phyloP scores from a whole-genome alignment of 1,140 invertebrate species.

The Battus philenor region DNA sequence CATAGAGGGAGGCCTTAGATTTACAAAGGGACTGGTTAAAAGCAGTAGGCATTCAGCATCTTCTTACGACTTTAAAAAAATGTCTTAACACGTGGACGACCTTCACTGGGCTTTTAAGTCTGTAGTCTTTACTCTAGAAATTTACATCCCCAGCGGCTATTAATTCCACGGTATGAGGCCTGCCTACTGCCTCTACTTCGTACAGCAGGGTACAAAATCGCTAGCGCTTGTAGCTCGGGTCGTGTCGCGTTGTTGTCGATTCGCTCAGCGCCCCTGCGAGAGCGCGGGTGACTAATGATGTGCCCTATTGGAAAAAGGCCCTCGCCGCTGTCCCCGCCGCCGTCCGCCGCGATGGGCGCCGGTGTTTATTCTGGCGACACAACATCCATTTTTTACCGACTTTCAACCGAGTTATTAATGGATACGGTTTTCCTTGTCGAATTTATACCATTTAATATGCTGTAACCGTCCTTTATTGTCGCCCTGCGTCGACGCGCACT shows the following conservation, averaged over 20 bases:
- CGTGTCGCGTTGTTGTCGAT: conserved; percentile 35
- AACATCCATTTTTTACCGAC: conserved; percentile 31
- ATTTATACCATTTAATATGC: conserved; percentile 11
- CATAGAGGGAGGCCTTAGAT: no score
- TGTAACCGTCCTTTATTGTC: conserved; percentile 6
- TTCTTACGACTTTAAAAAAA: no score
- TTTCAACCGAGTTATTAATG: conserved; percentile 4
- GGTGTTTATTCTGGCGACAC: conserved; percentile 39
- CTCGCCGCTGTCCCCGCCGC: conserved; percentile 37
- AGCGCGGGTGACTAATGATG: conserved; percentile 56
- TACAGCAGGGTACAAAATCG: conserved; percentile 1
- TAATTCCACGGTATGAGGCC: no score
- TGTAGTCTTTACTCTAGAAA: no score
- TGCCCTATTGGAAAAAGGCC: conserved; percentile 51
- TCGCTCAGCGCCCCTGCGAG: conserved; percentile 38
- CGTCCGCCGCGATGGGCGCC: conserved; percentile 28
- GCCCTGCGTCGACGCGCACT: no score
- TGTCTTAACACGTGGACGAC: no score
- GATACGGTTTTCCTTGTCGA: conserved; percentile 4
- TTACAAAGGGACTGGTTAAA: no score
- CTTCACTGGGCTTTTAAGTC: no score
- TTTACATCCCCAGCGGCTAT: no score
- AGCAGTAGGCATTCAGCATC: no score
- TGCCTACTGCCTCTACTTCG: background rate
- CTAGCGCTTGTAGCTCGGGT: conserved; percentile 13